These are phyloP conservation scores for Brachionus plicatilis DNA, from an alignment of 1,140 invertebrate genomes.

Conservation along the genomic window DNA sequence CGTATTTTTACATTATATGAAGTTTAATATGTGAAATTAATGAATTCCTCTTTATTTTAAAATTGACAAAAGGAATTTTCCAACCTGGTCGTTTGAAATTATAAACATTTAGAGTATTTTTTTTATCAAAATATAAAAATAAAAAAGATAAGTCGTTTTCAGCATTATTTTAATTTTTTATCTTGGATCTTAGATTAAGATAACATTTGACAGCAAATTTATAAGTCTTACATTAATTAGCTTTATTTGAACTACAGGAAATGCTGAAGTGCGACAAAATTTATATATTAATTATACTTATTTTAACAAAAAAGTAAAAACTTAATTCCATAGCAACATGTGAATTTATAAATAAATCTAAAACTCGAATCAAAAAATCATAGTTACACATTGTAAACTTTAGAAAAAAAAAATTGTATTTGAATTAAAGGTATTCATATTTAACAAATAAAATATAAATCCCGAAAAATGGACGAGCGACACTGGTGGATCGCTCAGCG, in stretches of 20 bases:
- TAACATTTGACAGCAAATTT: too few species aligned
- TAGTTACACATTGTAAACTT: conserved; percentile 25
- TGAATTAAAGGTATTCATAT: background rate
- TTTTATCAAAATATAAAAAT: too few species aligned
- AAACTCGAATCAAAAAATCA: conserved; percentile 5
- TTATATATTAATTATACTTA: background rate
- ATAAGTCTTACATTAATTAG: background rate
- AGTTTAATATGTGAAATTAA: too few species aligned
- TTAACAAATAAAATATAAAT: background rate
- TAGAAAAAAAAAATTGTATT: background rate
- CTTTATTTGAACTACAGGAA: background rate
- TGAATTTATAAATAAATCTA: background rate
- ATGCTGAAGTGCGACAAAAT: background rate
- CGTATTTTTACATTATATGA: too few species aligned
- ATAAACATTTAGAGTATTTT: too few species aligned
- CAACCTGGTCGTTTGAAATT: too few species aligned
- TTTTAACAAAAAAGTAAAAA: background rate
- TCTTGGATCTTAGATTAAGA: too few species aligned
- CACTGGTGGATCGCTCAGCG: conserved; percentile 56
- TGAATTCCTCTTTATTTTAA: too few species aligned
- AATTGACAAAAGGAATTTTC: too few species aligned
- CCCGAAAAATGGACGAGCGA: conserved; percentile 49
- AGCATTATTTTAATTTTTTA: too few species aligned
- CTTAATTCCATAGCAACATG: conserved; percentile 24
- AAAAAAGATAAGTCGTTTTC: too few species aligned